Evolutionary conservation across 2,113 vertebrate genomes (phyloP).

Genomic region (Melanerpes formicivorus): DNA sequence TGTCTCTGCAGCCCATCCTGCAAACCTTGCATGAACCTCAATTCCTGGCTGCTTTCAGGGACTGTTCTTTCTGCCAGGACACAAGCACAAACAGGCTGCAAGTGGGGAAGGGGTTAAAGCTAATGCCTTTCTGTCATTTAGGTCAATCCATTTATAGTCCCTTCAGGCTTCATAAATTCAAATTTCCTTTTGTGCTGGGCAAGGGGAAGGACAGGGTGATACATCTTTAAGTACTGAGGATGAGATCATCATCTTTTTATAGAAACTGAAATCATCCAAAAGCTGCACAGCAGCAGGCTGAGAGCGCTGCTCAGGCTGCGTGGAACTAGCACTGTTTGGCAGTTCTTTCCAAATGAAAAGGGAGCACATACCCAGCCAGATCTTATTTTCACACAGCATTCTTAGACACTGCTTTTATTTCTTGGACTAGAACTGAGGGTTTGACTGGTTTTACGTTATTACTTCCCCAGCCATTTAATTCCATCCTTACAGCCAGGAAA

Average conservation of each 20-base stretch:
- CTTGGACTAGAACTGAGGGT: background rate
- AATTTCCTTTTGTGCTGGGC: background rate
- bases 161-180: slow-evolving; percentile 7
- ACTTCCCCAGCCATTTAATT: background rate
- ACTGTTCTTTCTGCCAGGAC: background rate
- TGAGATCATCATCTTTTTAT: slow-evolving; percentile 67
- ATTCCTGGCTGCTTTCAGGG: background rate
- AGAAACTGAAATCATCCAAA: slow-evolving; percentile 56
- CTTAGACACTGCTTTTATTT: background rate
- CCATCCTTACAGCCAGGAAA: background rate
- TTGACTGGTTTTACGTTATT: background rate
- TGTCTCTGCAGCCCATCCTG: background rate
- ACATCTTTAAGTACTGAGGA: slow-evolving; percentile 48
- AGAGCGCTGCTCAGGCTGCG: background rate
- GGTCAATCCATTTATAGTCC: background rate
- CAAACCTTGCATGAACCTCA: background rate
- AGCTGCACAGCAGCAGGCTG: slow-evolving; percentile 42
- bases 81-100: background rate
- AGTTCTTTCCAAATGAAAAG: slow-evolving; percentile 26
- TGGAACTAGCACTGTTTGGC: background rate
- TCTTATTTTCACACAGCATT: background rate
- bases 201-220: background rate
- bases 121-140: background rate
- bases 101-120: slow-evolving; percentile 6
- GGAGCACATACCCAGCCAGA: background rate